phyloP scores from a whole-genome alignment of 23 tunicate species.

The Oikopleura vanhoeffeni region DNA sequence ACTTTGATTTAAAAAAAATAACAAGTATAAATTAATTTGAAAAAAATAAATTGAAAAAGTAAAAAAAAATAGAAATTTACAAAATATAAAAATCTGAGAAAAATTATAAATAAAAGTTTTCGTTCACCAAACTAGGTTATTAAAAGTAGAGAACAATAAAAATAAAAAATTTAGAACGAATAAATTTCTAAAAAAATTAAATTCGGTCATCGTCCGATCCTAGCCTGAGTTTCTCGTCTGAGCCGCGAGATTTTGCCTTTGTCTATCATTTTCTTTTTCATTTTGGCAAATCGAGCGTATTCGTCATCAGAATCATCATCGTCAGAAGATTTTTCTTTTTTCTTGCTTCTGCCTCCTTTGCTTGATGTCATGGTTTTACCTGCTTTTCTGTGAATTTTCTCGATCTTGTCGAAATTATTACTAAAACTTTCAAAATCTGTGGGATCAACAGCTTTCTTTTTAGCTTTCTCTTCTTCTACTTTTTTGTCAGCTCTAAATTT shows the following conservation, averaged over 20 bases:
- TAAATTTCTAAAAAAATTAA: too few relatives aligned
- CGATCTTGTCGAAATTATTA: constrained; percentile 4
- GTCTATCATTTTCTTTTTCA: not conserved
- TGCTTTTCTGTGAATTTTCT: not conserved
- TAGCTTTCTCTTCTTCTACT: not conserved
- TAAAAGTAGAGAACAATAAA: too few relatives aligned
- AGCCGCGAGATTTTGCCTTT: not conserved
- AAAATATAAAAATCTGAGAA: too few relatives aligned
- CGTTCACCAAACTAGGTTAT: too few relatives aligned
- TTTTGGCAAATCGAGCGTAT: not conserved
- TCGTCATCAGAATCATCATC: constrained; percentile 11
- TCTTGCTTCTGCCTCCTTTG: not conserved
- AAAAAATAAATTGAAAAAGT: too few relatives aligned
- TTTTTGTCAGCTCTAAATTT: constrained; percentile 2
- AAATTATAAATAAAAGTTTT: too few relatives aligned
- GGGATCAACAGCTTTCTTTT: not conserved
- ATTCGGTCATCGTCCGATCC: too few relatives aligned
- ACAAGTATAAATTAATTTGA: too few relatives aligned
- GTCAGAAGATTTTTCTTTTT: not conserved
- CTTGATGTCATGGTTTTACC: not conserved
- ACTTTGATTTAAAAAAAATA: too few relatives aligned
- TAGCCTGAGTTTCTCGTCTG: too few relatives aligned
- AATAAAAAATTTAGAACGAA: too few relatives aligned
- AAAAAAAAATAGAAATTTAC: too few relatives aligned
- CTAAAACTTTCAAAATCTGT: constrained; percentile 2